phyloP scores from a whole-genome alignment of 1,140 invertebrate genomes.

The Rhopalosiphum maidis region DNA sequence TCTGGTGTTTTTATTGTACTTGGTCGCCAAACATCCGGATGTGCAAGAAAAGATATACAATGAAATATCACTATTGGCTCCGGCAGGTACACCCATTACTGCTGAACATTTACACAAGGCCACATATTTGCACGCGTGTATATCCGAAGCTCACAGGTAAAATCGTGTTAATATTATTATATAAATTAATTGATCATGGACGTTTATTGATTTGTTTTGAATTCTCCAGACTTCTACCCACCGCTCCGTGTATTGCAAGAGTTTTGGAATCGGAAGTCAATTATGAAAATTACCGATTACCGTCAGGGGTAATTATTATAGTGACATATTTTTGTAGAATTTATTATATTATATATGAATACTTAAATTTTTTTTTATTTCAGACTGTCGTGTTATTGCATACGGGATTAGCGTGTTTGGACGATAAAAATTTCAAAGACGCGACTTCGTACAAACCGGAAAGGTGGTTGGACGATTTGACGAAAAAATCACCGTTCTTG shows the following conservation, averaged over 20 bases:
- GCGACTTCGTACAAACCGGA: slow-evolving; percentile 80
- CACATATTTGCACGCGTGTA: slow-evolving; percentile 82
- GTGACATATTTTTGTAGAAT: background rate
- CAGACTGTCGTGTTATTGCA: slow-evolving; percentile 87
- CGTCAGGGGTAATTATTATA: slow-evolving; percentile 73
- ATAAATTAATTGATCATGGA: background rate
- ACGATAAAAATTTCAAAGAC: slow-evolving; percentile 79
- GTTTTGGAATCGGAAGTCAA: slow-evolving; percentile 79
- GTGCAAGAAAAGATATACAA: slow-evolving; percentile 77
- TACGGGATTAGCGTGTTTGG: slow-evolving; percentile 80
- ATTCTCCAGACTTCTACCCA: slow-evolving; percentile 74
- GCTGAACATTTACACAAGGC: slow-evolving; percentile 71
- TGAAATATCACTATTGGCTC: slow-evolving; percentile 71
- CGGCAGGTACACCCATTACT: slow-evolving; percentile 68
- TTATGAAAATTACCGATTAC: slow-evolving; percentile 77
- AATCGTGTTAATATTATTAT: background rate
- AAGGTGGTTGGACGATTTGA: slow-evolving; percentile 74
- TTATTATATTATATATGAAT: background rate
- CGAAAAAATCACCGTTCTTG: slow-evolving; percentile 67
- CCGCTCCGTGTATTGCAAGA: slow-evolving; percentile 81
- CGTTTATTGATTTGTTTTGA: background rate
- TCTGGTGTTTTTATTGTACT: slow-evolving; percentile 78
- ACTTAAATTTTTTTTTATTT: slow-evolving; percentile 50
- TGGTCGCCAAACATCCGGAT: slow-evolving; percentile 73
- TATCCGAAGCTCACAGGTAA: slow-evolving; percentile 81